Base-by-base conservation (phyloP, 2,113 vertebrate species). In the Propithecus coquereli region DNA sequence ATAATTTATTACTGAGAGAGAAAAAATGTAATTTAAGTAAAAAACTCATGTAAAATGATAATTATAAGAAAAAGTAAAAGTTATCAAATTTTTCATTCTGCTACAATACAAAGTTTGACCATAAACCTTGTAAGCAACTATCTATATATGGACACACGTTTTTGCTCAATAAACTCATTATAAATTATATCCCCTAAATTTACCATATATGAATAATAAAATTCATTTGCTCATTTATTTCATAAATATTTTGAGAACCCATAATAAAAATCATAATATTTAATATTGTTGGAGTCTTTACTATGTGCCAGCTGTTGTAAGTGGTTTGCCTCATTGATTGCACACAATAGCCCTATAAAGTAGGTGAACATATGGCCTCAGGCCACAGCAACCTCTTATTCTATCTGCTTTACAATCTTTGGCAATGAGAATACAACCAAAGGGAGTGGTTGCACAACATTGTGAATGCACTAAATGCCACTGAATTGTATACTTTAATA, bases 11-110 rank as follows among this genome's bases (percentile, higher is more conserved):
- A 79, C 23, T 61, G 6, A 80, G 45, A 54, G 13, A 74, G 14
- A 73, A 68, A 90, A 87, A 86, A 40, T 9, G 27, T 76, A 73
- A 82, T 40, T 79, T 86, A 91, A 65, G 54, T 93, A 65, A 80
- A 92, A 92, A 90, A 50, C 73, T 81, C 32, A 93, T 73, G 27
- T 93, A 50, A 94, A 88, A 37, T 81, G n/a, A 87, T 87, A 95
- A 73, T 77, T 57, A 37, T 80, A 95, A 90, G 79, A 65, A 90
- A 92, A 92, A 47, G 27, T 63, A 4, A 71, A 94, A 6, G 6
- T 52, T 95, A 82, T 82, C 61, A 91, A 30, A 65, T 40, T 96
- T 94, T 96, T 95, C 22, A 87, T 95, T 94, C 70, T 70, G 85
- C 40, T 18, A 71, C 40, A 96, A 43, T 93, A 79, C 8, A 52